Base-by-base conservation (phyloP, 2,113 vertebrate genomes). In the Platycercus adscitus region DNA sequence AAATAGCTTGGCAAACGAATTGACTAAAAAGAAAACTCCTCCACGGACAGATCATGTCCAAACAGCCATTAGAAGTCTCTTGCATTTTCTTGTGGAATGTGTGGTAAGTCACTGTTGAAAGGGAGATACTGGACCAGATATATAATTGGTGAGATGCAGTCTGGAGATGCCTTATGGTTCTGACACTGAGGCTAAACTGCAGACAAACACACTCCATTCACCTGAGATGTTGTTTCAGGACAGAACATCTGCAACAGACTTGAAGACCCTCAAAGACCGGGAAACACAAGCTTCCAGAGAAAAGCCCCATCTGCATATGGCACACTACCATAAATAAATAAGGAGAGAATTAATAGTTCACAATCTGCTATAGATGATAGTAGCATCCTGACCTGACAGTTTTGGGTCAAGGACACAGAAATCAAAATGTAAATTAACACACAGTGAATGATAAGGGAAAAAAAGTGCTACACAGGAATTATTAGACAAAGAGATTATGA, bases 331-430 rank as follows among this genome's bases (percentile, higher is more conserved):
- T 43, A 50, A 55, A 24, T 16, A 68, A 64, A 91, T 33, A 11
- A 94, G 50, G 50, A 86, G 60, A 83, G 58, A 91, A 95, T 89
- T 80, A 91, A 81, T 55, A 83, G 90, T 49, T 75, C 76, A 71
- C 88, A 94, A 88, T 94, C 80, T 95, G 79, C 60, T 86, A 55
- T 33, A 50, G 49, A 81, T 0, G 19, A 71, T 14, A 71, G 14
- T 23, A 25, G 88, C 81, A 60, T 60, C 37, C 55, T 68, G 47
- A 20, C 68, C 60, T 96, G 93, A 95, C 92, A 94, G 88, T 95
- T 97, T 71, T 66, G 69, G 88, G 93, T 97, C 95, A 97, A 97
- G 90, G 96, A 71, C 95, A 91, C 33, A 75, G 60, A 93, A 96
- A 93, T 94, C 79, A 91, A 93, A 94, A 93, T 10, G 3, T 78